Base-by-base conservation (phyloP, 2,797 vertebrate genomes). In the Sandelia bainsii region DNA sequence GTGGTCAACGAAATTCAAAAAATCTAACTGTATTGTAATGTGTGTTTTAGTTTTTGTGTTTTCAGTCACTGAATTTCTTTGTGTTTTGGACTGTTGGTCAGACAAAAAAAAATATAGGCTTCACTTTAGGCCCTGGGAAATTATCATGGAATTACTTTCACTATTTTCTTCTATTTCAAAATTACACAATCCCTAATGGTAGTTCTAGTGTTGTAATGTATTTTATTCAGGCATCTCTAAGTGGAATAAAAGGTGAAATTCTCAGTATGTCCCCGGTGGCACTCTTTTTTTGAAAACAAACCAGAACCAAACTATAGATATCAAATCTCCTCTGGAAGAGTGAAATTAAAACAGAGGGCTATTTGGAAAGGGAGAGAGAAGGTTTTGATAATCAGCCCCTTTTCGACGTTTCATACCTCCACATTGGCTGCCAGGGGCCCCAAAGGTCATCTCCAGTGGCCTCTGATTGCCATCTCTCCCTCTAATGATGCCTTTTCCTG, bases 401-500 rank as follows among this genome's bases (percentile, higher is more conserved):
- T 27, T 23, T 78, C 59, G 66, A 82, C 75, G 75, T 73, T 72
- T 86, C 74, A 65, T 49, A 42, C 40, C 71, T 69, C 56, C 62
- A 74, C 44, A 13, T 11, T 65, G 72, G 75, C 69, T 82, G 50
- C 63, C 61, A 37, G 51, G 63, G 63, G 63, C 73, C 69, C 61
- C 54, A 65, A 84, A 87, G 82, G 82, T 91, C 79, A 85, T 66
- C 74, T 79, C 84, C 72, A 65, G 39, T 86, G 81, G 69, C 86
- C 81, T 87, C 57, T 39, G 60, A 66, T 73, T 44, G 50, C 70
- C 78, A 70, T 68, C 62, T 60, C 53, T 68, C 39, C 63, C 68
- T 82, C 66, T 92, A 90, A 94, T 92, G 90, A 91, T 84, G 69
- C 69, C 67, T 79, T 86, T 77, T 88, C 75, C 75, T 66, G 64